Conservation (phyloP, 2,113 vertebrate genomes). For the Psephotus haematonotus region DNA sequence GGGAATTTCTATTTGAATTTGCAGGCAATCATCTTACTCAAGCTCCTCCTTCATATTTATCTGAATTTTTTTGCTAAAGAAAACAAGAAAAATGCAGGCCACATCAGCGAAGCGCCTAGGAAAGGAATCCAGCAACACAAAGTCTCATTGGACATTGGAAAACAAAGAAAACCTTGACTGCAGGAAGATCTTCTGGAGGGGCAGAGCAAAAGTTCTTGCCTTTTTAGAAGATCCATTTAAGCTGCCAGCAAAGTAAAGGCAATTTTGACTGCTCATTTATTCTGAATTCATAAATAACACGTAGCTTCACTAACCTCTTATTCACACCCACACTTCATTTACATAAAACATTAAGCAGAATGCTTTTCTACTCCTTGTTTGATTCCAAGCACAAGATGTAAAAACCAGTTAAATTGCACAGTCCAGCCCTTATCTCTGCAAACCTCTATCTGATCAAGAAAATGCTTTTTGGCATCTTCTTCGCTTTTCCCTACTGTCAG, state of each 20-base stretch:
- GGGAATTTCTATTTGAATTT: not conserved
- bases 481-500: conserved; percentile 90
- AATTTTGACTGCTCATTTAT: conserved; percentile 23
- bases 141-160: not conserved
- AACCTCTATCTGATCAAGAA: conserved; percentile 97
- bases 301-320: not conserved
- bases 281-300: conserved; percentile 33
- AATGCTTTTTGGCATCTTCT: conserved; percentile 92
- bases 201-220: not conserved
- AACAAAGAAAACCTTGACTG: not conserved
- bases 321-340: conserved; percentile 4
- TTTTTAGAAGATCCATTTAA: conserved; percentile 22
- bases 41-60: not conserved
- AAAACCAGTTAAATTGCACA: conserved; percentile 98
- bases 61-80: not conserved
- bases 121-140: not conserved
- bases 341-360: conserved; percentile 76
- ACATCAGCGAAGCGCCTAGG: not conserved
- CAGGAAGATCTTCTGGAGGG: not conserved
- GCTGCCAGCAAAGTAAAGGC: conserved; percentile 31
- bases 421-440: conserved; percentile 99
- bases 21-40: not conserved
- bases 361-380: conserved; percentile 97
- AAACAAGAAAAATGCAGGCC: not conserved
- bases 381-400: conserved; percentile 96